Evolutionary conservation across 1,140 invertebrate genomes (phyloP).

Genomic region (Zaprionus vittiger): DNA sequence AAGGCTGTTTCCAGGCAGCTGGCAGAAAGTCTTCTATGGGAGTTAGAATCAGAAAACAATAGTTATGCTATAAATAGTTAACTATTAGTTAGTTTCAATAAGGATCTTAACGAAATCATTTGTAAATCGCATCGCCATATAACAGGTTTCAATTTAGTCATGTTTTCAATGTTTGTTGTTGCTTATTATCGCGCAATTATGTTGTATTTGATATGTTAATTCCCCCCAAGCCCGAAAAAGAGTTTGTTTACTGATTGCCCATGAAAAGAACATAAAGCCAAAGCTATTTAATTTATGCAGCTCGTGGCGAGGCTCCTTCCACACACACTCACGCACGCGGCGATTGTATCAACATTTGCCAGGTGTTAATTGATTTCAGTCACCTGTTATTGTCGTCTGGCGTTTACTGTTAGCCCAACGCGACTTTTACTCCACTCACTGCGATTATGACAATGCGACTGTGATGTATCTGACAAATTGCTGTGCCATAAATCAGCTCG

Average conservation of each 20-base stretch:
- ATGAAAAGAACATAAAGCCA: constrained; percentile 67
- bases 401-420: constrained; percentile 51
- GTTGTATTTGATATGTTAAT: constrained; percentile 81
- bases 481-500: constrained; percentile 61
- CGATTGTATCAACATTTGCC: constrained; percentile 56
- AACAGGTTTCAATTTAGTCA: constrained; percentile 51
- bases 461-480: constrained; percentile 44
- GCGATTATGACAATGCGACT: constrained; percentile 58
- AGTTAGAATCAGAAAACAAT: neutral
- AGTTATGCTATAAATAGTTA: neutral
- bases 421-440: constrained; percentile 43
- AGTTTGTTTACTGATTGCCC: constrained; percentile 48
- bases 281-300: constrained; percentile 75
- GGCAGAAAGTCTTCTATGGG: neutral
- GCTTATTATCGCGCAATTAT: constrained; percentile 79
- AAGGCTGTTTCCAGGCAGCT: neutral
- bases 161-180: constrained; percentile 6
- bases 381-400: constrained; percentile 48
- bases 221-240: constrained; percentile 20
- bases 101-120: neutral
- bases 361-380: constrained; percentile 79
- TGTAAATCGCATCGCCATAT: neutral
- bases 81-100: neutral
- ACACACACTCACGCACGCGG: neutral
- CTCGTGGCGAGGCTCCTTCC: constrained; percentile 53